Evolutionary conservation across 2,113 vertebrate species (phyloP), one percentile per base, ranked within the genome.

Genomic region (Antigone vipio): DNA sequence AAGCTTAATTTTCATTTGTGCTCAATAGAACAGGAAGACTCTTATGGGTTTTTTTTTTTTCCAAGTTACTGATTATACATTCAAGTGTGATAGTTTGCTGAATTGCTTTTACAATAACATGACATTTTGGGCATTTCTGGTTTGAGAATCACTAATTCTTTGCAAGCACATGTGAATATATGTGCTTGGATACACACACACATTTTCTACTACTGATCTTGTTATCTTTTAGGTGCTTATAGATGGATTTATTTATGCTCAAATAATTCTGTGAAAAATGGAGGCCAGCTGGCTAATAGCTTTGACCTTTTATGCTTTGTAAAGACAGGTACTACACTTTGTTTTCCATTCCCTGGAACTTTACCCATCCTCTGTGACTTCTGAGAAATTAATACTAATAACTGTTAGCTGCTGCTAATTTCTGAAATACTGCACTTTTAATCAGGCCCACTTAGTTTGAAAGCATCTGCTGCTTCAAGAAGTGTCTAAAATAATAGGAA

Each of bases 1-100:
- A 96, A 92, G 86, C 88, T 96, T 90, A 78, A 93, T 95, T 96
- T 96, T 95, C 78, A 85, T 96, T 88, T 95, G 82, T 72, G 82
- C 52, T 92, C 34, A 64, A 75, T 68, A 79, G 79, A 93, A 88
- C 93, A 96, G 83, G 91, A 93, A 95, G 85, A 67, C 29, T 90
- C 40, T 52, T 22, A 34, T 1, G 5, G 82, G 18, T 71, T 56
- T 67, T 56, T 77, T 94, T 69, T 92, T 59, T 62, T 79, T n/a
- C 55, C 58, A 79, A 92, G 71, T 75, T 90, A 30, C 88, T 95
- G 82, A 92, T 95, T 95, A 20, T 63, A 79, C 47, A 63, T 85
- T 95, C 47, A 59, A 23, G 26, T 18, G 18, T 59, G 58, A 44
- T 63, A 40, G 74, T 67, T 67, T 85, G 42, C 74, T 79, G 71